Base-by-base conservation (phyloP, 1,140 invertebrate genomes). In the Cydia splendana region DNA sequence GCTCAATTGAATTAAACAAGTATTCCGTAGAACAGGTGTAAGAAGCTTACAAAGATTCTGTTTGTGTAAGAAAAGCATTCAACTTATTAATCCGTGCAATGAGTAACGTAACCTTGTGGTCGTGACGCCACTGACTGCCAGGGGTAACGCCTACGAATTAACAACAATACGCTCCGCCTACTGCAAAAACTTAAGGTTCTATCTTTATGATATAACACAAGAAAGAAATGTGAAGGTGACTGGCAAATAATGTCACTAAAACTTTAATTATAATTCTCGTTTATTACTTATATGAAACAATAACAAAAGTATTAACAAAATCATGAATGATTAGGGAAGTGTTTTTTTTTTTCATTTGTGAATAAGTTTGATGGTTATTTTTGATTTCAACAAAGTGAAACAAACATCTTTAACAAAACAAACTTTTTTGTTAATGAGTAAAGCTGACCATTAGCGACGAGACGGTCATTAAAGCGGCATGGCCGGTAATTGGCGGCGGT, bases 141-240 rank as follows among this genome's bases (percentile, higher is more conserved):
- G 79, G 79, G 83, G 87, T 69, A 84, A 82, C 90, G 88, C 89
- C 90, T 88, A 89, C 90, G 85, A 85, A 80, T 86, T 83, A 81
- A 77, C 83, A 80, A 83, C 78, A 86, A 87, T 75, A 81, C 77
- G 91, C 89, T 88, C 91, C 89, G 91, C 89, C 91, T 85, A 92
- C 91, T 79, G 79, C 76, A 87, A 88, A 87, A 90, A 88, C 76
- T 81, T 81, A 62, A 82, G 65, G 42, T 30, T 81, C 76, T 67
- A 62, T 45, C 80, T n/a, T 24, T 18, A 12, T 10, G n/a, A 62
- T n/a, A 12, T 15, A 15, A n/a, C n/a, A 48, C 45, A 42, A 42
- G 15, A n/a, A 18, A 18, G 51, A 53, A 53, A 53, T 6, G n/a
- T 53, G 51, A 53, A 53, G 1, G n/a, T 53, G 51, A 53, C 51